A percentile compares a stretch with the other conserved stretches of the same genome.
Conservation (phyloP, 2,888 invertebrate genomes). For the Noctua pronuba region DNA sequence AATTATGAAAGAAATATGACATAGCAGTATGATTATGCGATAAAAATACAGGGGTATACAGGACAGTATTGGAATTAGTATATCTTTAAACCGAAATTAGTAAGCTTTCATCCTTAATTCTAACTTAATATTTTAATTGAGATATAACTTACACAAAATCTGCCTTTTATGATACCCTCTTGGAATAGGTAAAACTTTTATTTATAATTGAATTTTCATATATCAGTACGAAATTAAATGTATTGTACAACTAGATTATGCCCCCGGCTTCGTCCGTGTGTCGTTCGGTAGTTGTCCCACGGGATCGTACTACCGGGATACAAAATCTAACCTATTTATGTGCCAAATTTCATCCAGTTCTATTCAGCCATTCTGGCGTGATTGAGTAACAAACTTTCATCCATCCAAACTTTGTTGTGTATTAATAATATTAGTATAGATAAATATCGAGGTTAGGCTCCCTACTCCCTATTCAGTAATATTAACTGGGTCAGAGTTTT, state of each 20-base stretch:
- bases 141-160: not conserved
- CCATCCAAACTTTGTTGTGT: no score
- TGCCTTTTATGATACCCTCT: not conserved
- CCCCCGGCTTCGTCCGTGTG: no score
- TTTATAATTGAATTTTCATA: not conserved
- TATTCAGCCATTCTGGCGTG: no score
- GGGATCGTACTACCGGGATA: no score
- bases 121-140: not conserved
- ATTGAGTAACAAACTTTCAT: no score
- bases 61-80: not conserved
- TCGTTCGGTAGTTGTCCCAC: no score
- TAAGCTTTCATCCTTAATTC: not conserved
- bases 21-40: slow-evolving; percentile 7
- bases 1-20: slow-evolving; percentile 26
- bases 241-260: no score
- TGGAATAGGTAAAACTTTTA: no score
- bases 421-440: no score
- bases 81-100: not conserved
- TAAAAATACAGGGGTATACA: not conserved
- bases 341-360: no score
- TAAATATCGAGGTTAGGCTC: not conserved
- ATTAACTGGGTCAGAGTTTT: not conserved
- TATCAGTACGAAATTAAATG: no score
- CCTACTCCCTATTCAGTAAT: not conserved
- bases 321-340: no score